A percentile compares a stretch with the other conserved stretches of the same genome.
These are phyloP conservation scores for Abramis brama DNA, from an alignment of 2,113 vertebrate species.

Conservation along the genomic window DNA sequence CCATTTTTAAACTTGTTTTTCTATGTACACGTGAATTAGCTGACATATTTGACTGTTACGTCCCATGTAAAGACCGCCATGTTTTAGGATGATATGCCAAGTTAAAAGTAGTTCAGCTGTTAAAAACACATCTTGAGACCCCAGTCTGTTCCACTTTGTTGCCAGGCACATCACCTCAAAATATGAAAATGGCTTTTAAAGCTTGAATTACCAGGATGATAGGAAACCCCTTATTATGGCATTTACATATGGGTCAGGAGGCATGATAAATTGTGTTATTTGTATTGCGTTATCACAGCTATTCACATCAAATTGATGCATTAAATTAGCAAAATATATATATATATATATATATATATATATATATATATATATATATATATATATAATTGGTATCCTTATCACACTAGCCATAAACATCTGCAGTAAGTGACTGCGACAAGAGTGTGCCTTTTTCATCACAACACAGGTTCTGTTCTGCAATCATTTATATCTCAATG, in stretches of 20 bases:
- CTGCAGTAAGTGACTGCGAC: neutral
- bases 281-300: neutral
- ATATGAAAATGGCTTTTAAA: constrained; percentile 15
- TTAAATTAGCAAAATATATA: too few species aligned
- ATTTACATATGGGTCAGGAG: neutral
- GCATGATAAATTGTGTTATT: neutral
- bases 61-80: neutral
- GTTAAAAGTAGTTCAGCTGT: neutral
- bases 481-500: constrained; percentile 40
- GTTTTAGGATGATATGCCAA: neutral
- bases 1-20: neutral
- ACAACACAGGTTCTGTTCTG: neutral
- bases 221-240: neutral
- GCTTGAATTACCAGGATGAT: neutral
- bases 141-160: neutral
- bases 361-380: too few species aligned
- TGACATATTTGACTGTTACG: neutral
- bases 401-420: neutral
- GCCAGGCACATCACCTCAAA: neutral
- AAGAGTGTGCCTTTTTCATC: neutral
- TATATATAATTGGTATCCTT: neutral
- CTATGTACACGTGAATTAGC: neutral
- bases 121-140: neutral
- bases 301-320: neutral
- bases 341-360: too few species aligned